phyloP scores from a whole-genome alignment of 2,888 invertebrate species.

The Mimachlamys varia region DNA sequence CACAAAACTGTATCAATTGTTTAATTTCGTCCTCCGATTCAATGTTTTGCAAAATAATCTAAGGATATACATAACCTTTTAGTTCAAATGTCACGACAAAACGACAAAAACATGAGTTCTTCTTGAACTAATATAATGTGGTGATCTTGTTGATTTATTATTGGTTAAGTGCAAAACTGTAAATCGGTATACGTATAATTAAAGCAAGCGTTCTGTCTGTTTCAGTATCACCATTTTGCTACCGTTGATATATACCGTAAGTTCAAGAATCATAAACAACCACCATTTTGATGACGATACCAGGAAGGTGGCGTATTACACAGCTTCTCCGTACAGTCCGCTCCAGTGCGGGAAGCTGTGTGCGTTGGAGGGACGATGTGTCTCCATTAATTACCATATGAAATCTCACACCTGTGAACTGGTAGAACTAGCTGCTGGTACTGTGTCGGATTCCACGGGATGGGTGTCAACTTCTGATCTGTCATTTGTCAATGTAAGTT shows the following conservation, averaged over 20 bases:
- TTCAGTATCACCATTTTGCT: too few species aligned
- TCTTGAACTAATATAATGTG: too few species aligned
- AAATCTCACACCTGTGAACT: neutral
- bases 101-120: too few species aligned
- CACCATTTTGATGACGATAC: neutral
- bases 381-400: neutral
- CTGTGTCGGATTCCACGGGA: neutral
- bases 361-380: neutral
- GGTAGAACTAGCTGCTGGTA: neutral
- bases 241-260: neutral
- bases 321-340: neutral
- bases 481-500: neutral
- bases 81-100: too few species aligned
- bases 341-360: neutral
- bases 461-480: neutral
- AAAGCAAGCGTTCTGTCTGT: too few species aligned
- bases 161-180: too few species aligned
- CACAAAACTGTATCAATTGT: too few species aligned
- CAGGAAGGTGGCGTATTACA: neutral
- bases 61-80: too few species aligned
- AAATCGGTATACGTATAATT: too few species aligned
- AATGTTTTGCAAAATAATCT: too few species aligned
- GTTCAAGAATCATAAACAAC: neutral
- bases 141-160: too few species aligned
- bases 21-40: too few species aligned